Evolutionary conservation across 2,797 vertebrate species (phyloP).

Genomic region (Trichosurus vulpecula): DNA sequence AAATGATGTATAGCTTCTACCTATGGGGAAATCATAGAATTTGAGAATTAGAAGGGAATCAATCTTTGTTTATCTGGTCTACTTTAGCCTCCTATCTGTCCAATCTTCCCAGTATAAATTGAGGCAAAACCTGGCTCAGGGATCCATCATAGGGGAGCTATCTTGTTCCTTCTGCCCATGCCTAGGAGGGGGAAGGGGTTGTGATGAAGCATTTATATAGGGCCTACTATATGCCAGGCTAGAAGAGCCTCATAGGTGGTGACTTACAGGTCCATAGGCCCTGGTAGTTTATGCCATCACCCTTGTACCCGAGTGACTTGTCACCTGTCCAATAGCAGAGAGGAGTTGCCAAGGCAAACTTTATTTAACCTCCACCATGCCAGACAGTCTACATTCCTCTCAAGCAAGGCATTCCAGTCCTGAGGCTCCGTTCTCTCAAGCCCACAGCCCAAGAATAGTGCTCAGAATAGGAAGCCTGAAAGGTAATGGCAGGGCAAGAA

Average conservation of each 20-base stretch:
- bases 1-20: not conserved
- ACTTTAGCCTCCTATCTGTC: not conserved
- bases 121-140: not conserved
- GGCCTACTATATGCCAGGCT: not conserved
- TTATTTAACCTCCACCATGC: slow-evolving; percentile 87
- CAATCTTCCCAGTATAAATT: not conserved
- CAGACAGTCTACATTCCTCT: slow-evolving; percentile 88
- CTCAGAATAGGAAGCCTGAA: slow-evolving; percentile 65
- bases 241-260: not conserved
- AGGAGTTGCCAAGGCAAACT: slow-evolving; percentile 84
- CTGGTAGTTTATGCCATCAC: slow-evolving; percentile 71
- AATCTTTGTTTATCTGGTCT: not conserved
- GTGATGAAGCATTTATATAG: not conserved
- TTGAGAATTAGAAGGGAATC: not conserved
- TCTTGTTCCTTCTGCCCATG: not conserved
- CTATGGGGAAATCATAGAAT: not conserved
- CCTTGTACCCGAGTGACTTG: slow-evolving; percentile 75
- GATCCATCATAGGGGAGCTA: not conserved
- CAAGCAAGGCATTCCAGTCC: slow-evolving; percentile 74
- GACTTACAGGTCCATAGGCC: slow-evolving; percentile 38
- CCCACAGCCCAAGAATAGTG: slow-evolving; percentile 32
- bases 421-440: slow-evolving; percentile 69
- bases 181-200: not conserved
- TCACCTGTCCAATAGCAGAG: slow-evolving; percentile 72
- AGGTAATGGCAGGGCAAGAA: slow-evolving; percentile 77